phyloP scores from a whole-genome alignment of 2,113 vertebrate species.

The Astur gentilis region DNA sequence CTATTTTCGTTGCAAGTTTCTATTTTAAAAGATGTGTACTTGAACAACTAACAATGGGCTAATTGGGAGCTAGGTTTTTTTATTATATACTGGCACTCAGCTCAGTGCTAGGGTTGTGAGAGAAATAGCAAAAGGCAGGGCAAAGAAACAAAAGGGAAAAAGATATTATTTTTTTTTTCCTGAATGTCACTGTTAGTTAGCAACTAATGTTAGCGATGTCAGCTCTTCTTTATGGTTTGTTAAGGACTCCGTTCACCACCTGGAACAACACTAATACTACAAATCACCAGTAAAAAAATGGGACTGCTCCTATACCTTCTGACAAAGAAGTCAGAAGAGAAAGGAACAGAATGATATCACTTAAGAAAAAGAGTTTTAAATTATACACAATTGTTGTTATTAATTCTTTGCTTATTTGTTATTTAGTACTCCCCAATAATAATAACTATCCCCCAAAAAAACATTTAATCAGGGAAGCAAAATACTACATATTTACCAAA shows the following conservation, averaged over 20 bases:
- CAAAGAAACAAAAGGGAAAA: neutral
- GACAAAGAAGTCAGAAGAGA: neutral
- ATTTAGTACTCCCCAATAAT: neutral
- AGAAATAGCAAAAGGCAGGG: neutral
- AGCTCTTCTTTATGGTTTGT: neutral
- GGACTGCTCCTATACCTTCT: neutral
- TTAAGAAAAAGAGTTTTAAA: neutral
- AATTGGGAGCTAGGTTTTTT: neutral
- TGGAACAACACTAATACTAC: neutral
- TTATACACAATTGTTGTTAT: neutral
- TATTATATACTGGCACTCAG: neutral
- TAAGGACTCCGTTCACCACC: neutral
- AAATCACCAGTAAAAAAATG: neutral
- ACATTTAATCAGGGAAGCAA: neutral
- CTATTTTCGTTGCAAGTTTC: neutral
- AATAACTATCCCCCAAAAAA: neutral
- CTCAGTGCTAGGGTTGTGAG: neutral
- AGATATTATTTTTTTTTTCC: neutral
- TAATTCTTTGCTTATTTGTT: neutral
- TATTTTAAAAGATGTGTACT: neutral
- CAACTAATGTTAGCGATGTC: neutral
- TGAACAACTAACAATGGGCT: neutral
- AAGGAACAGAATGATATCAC: neutral
- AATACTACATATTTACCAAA: neutral
- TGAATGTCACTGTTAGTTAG: neutral